Evolutionary conservation across 92 coral and sea anemone genomes (phyloP).

Genomic region (Zoanthus sociatus): DNA sequence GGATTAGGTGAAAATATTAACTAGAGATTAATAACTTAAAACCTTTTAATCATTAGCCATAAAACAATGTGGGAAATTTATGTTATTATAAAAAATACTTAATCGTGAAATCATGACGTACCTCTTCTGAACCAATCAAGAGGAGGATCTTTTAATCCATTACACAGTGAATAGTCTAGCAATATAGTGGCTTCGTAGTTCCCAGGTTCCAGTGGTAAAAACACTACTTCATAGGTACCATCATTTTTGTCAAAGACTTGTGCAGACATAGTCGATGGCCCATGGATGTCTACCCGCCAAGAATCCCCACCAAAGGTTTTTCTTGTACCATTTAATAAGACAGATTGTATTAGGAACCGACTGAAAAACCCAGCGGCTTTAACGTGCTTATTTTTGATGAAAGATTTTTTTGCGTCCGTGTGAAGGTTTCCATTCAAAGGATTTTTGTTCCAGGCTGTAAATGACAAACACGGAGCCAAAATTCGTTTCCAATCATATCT

Average conservation of each 20-base stretch:
- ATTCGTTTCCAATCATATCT: constrained; percentile 78
- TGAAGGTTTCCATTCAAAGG: neutral
- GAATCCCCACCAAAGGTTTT: constrained; percentile 82
- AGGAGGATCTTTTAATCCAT: constrained; percentile 85
- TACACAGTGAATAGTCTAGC: constrained; percentile 78
- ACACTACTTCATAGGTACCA: constrained; percentile 79
- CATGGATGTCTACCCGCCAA: constrained; percentile 80
- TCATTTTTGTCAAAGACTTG: constrained; percentile 73
- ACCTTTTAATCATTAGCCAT: too few species aligned
- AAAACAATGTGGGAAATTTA: neutral
- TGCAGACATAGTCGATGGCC: constrained; percentile 76
- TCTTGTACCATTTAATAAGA: constrained; percentile 41
- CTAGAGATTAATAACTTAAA: too few species aligned
- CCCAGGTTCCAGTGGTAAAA: constrained; percentile 79
- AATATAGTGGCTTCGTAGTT: constrained; percentile 62
- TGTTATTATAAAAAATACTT: neutral
- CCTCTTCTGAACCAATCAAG: constrained; percentile 85
- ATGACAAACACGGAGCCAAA: constrained; percentile 59
- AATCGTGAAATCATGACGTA: neutral
- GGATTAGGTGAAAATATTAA: too few species aligned
- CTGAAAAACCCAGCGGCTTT: constrained; percentile 49
- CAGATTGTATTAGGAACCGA: constrained; percentile 63
- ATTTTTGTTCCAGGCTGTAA: constrained; percentile 14
- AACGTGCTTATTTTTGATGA: constrained; percentile 30
- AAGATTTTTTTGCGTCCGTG: constrained; percentile 35